Conservation (phyloP, 1,140 invertebrate genomes). For the Eurosta solidaginis region DNA sequence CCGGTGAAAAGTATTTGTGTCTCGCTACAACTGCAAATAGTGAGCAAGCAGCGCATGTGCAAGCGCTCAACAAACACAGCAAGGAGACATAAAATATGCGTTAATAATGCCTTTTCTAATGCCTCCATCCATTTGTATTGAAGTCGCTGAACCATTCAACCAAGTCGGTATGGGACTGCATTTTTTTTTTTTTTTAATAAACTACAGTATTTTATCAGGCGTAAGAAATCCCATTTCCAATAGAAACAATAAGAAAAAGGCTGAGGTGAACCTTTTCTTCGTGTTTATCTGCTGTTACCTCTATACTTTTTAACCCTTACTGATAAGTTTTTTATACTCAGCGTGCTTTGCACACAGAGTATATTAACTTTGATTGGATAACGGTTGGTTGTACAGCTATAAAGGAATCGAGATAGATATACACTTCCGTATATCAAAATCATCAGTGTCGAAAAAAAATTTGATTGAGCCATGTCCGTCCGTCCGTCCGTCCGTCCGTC, state of each 20-base stretch:
- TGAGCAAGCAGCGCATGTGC: conserved; percentile 15
- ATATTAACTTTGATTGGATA: no score
- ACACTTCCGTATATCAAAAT: no score
- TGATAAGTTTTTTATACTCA: no score
- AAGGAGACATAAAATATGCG: conserved; percentile 20
- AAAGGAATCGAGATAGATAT: no score
- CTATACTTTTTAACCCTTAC: neutral
- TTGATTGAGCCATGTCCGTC: no score
- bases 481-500: no score
- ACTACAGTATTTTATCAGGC: neutral
- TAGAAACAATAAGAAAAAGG: neutral
- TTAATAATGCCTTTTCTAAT: neutral
- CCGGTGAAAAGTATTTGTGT: no score
- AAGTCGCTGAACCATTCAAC: neutral
- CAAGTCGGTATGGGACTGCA: neutral
- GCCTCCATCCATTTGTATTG: neutral
- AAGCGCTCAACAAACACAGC: neutral
- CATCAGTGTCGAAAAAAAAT: no score
- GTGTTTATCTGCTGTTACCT: neutral
- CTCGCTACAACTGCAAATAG: neutral
- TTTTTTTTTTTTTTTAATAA: neutral
- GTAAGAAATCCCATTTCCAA: neutral
- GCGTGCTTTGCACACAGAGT: no score
- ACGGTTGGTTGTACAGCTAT: no score
- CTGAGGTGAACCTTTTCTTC: neutral